Evolutionary conservation across 2,113 vertebrate species (phyloP).

Genomic region (Brachyhypopomus occidentalis): DNA sequence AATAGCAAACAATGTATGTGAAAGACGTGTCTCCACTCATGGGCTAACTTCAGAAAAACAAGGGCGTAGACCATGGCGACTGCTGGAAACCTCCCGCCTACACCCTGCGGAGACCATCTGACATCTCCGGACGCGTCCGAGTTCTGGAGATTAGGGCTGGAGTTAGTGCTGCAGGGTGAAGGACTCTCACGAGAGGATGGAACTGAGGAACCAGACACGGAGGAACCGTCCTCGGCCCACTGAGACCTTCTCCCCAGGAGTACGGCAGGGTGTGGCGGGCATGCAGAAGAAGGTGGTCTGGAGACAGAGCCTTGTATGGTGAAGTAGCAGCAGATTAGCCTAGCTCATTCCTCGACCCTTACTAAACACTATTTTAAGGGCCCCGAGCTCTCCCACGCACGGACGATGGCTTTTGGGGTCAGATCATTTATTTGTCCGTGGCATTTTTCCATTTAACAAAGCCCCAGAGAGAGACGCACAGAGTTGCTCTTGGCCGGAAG

Average conservation of each 20-base stretch:
- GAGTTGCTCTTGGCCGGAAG: conserved; percentile 71
- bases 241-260: background rate
- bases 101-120: too few relatives aligned
- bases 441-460: conserved; percentile 73
- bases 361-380: conserved; percentile 72
- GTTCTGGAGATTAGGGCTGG: too few relatives aligned
- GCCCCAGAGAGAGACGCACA: conserved; percentile 64
- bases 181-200: background rate
- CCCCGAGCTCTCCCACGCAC: conserved; percentile 77
- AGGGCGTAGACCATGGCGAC: too few relatives aligned
- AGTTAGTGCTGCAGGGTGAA: background rate
- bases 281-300: background rate
- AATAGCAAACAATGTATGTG: too few relatives aligned
- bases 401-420: conserved; percentile 70
- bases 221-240: background rate
- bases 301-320: conserved; percentile 75
- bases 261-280: conserved; percentile 29
- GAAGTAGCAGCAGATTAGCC: conserved; percentile 63
- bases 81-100: too few relatives aligned
- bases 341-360: conserved; percentile 69
- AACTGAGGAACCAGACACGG: background rate
- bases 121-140: too few relatives aligned
- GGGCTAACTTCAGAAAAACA: too few relatives aligned
- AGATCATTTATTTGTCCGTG: conserved; percentile 79
- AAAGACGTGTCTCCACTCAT: too few relatives aligned